Evolutionary conservation across 2,888 invertebrate genomes (phyloP).

Genomic region (Chironomus riparius): DNA sequence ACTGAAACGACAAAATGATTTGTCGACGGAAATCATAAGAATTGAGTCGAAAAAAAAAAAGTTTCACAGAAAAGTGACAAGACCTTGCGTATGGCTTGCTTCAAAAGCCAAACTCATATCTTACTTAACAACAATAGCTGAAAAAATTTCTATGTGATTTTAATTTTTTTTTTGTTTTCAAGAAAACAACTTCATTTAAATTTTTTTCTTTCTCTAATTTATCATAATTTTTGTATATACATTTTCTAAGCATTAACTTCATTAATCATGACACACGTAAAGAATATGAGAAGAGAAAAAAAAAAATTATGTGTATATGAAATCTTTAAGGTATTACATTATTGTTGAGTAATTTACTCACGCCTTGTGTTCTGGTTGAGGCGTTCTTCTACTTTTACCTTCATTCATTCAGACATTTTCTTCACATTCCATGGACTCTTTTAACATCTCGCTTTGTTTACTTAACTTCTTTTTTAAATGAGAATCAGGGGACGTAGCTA

Average conservation of each 20-base stretch:
- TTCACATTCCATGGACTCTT: too few relatives aligned
- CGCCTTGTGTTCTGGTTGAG: background rate
- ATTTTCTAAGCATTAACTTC: background rate
- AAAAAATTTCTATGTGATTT: background rate
- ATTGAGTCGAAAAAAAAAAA: background rate
- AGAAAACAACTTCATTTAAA: background rate
- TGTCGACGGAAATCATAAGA: too few relatives aligned
- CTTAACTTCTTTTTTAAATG: too few relatives aligned
- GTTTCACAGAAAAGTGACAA: background rate
- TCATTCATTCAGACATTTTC: too few relatives aligned
- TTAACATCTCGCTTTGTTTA: too few relatives aligned
- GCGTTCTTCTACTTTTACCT: background rate
- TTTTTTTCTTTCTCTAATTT: background rate
- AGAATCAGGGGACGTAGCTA: too few relatives aligned
- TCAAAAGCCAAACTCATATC: too few relatives aligned
- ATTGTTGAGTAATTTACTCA: background rate
- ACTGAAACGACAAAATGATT: too few relatives aligned
- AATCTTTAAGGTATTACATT: background rate
- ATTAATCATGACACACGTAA: constrained; percentile 1
- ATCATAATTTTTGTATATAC: constrained; percentile 10
- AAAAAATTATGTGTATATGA: too few relatives aligned
- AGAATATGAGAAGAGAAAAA: background rate
- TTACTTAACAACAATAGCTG: too few relatives aligned
- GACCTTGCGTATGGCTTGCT: background rate
- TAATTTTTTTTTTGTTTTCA: background rate